Evolutionary conservation across 2,113 vertebrate species (phyloP), one percentile per base, ranked within the genome.

Genomic region (Notarius lentiginosus): DNA sequence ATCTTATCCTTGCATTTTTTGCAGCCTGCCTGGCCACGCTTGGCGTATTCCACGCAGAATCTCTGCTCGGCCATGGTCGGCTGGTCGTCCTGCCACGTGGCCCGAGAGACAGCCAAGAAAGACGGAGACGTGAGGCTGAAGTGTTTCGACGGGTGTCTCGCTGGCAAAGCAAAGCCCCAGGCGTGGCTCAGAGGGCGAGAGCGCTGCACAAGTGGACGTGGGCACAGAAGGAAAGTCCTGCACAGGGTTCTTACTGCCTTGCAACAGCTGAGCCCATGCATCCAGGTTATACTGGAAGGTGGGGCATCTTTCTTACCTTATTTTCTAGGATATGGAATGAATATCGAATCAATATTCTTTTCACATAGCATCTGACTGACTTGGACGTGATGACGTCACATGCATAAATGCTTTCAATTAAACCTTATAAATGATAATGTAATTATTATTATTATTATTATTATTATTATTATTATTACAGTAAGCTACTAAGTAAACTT

Each of bases 1-100:
- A 99, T 98, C 91, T 99, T 99, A 89, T 99, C 98, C 89, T 99
- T 99, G 95, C 98, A 99, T 61, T 99, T 99, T 90, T 99, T 99
- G 91, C 98, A 99, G 58, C 98, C 98, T 0, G 98, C 98, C 0
- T 97, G 99, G 85, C 98, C 96, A 0, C 98, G 96, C 88, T 99
- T 99, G 92, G 98, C 98, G 0, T 99, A 99, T 88, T 99, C 98
- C 84, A 99, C 98, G 0, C 98, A 95, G 91, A 96, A 99, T 15
- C 97, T 94, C 91, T 99, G 98, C 49, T 99, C 98, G 0, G 98
- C 95, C 98, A 99, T 99, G 49, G 53, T 92, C 0, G 92, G 87
- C 1, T 88, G 70, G 76, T 89, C 89, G 77, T 88, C 93, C 12
- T 76, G 89, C 41, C 85, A n/a, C 34, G 0, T 79, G 12, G 18